These are phyloP conservation scores for Excalfactoria chinensis DNA, from an alignment of 2,113 vertebrate species.

Conservation along the genomic window DNA sequence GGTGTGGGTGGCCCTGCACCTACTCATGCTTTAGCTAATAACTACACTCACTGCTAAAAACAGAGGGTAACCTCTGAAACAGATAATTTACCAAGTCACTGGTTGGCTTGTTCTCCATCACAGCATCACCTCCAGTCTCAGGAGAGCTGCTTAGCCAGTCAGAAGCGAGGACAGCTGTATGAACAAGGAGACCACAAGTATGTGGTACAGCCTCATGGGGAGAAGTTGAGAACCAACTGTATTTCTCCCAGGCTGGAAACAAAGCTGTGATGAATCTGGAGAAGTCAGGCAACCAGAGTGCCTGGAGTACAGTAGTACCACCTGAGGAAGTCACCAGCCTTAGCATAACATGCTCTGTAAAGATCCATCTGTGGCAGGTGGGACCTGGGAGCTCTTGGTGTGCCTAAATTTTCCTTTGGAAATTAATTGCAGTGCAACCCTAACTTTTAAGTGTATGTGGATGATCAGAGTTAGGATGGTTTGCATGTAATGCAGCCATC, in stretches of 20 bases:
- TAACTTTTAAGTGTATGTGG: neutral
- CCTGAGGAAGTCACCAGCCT: neutral
- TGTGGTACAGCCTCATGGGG: neutral
- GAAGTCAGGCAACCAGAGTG: neutral
- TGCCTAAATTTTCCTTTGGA: neutral
- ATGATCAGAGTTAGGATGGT: neutral
- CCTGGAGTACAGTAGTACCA: neutral
- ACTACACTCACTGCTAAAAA: neutral
- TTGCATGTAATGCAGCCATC: neutral
- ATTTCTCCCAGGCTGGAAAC: neutral
- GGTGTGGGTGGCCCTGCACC: rapidly evolving
- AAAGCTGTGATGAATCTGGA: neutral
- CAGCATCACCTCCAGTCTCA: neutral
- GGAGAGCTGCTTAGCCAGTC: neutral
- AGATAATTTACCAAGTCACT: neutral
- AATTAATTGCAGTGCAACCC: neutral
- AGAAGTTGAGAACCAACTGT: neutral
- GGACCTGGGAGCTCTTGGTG: neutral
- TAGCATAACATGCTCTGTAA: neutral
- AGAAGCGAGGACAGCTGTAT: neutral
- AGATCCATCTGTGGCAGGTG: neutral
- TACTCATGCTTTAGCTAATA: neutral
- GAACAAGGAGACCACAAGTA: neutral
- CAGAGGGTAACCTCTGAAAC: neutral
- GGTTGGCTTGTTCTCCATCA: neutral